A percentile compares a stretch with the other conserved stretches of the same genome.
phyloP scores from a whole-genome alignment of 2,797 vertebrate genomes.

The Muraenolepis orangiensis region DNA sequence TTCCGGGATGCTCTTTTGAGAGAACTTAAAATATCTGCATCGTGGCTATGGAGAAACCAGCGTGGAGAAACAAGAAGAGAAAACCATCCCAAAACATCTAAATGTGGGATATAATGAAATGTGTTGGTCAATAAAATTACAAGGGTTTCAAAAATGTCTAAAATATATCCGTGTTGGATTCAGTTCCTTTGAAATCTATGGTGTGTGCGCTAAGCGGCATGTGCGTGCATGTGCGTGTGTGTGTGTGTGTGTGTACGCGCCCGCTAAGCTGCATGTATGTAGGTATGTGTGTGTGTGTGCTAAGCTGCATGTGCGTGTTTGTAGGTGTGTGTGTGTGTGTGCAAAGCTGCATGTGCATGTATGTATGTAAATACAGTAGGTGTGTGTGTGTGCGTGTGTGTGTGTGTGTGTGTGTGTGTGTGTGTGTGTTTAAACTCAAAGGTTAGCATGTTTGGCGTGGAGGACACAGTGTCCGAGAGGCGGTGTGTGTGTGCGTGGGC shows the following conservation, averaged over 20 bases:
- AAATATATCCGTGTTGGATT: no score
- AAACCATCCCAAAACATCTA: no score
- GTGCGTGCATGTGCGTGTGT: not conserved
- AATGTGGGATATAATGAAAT: no score
- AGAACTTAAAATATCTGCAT: not conserved
- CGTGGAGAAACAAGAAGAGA: no score
- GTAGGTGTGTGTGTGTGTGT: not conserved
- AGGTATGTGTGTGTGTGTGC: not conserved
- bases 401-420: not conserved
- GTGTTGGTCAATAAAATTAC: no score
- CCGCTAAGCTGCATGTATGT: no score
- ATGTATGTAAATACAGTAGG: no score
- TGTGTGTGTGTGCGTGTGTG: conserved; percentile 4
- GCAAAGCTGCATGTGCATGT: not conserved
- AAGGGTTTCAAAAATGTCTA: no score
- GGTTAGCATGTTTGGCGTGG: not conserved
- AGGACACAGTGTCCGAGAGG: conserved; percentile 2
- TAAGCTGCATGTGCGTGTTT: no score
- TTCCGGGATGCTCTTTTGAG: not conserved
- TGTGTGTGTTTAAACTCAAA: not conserved
- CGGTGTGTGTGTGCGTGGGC: no score
- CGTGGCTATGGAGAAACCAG: no score
- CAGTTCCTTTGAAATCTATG: no score
- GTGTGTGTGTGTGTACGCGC: not conserved
- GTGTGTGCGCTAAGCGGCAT: not conserved